Percentiles rank a stretch among this genome's conserved stretches.
These are phyloP conservation scores for Achroia grisella DNA, from an alignment of 1,140 invertebrate genomes.

Conservation along the genomic window DNA sequence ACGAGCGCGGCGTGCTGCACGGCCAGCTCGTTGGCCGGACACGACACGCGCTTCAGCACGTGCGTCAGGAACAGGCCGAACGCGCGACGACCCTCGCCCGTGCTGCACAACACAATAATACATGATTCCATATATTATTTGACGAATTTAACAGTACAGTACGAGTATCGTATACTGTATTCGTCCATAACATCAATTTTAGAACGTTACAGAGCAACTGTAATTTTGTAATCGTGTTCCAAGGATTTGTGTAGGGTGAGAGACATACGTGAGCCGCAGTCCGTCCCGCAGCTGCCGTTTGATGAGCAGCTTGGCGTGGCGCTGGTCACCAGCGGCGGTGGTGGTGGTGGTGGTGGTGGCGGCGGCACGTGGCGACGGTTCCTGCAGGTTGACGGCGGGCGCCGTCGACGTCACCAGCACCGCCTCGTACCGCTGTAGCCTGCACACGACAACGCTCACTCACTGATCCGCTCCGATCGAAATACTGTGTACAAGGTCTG, in stretches of 20 bases:
- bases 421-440: conserved; percentile 58
- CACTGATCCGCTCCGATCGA: too few species aligned
- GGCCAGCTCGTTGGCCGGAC: conserved; percentile 74
- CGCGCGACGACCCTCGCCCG: conserved; percentile 82
- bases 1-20: conserved; percentile 80
- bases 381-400: conserved; percentile 39
- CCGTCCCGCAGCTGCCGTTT: conserved; percentile 52
- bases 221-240: too few species aligned
- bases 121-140: too few species aligned
- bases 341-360: too few species aligned
- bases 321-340: too few species aligned
- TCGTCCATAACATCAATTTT: too few species aligned
- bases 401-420: conserved; percentile 49
- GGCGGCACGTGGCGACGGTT: conserved; percentile 10
- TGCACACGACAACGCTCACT: too few species aligned
- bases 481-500: too few species aligned
- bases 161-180: too few species aligned
- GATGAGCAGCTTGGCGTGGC: conserved; percentile 52
- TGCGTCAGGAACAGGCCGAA: conserved; percentile 89
- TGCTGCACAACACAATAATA: conserved; percentile 28
- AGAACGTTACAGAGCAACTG: too few species aligned
- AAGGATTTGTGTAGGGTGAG: background rate
- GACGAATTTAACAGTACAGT: too few species aligned
- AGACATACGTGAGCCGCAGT: conserved; percentile 50
- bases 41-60: conserved; percentile 82